These are phyloP conservation scores for Myanophis thanlyinensis DNA, from an alignment of 2,113 vertebrate genomes.

Conservation along the genomic window DNA sequence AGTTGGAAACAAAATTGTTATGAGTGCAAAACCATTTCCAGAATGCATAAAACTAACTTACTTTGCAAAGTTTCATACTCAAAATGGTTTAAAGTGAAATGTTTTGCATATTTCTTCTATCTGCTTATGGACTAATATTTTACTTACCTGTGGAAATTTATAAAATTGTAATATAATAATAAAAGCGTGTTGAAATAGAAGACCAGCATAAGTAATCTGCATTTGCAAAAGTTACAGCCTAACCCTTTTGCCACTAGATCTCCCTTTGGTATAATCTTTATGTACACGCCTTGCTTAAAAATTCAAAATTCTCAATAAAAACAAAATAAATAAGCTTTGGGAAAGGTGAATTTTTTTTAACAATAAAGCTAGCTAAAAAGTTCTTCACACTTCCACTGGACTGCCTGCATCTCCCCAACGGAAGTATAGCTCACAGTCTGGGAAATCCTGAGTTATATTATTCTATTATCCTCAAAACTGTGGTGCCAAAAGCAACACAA, in stretches of 20 bases:
- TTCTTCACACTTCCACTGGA: not conserved
- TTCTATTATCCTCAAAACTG: not conserved
- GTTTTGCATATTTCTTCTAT: not conserved
- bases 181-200: not conserved
- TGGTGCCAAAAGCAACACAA: not conserved
- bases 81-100: not conserved
- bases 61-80: not conserved
- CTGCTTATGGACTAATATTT: not conserved
- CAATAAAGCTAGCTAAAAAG: not conserved
- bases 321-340: not conserved
- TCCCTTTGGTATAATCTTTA: not conserved
- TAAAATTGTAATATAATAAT: not conserved
- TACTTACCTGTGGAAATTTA: not conserved
- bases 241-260: not conserved
- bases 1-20: not conserved
- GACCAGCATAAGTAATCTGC: not conserved
- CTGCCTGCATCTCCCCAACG: not conserved
- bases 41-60: not conserved
- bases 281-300: not conserved
- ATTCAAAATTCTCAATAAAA: not conserved
- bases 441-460: not conserved
- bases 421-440: not conserved
- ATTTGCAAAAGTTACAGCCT: not conserved
- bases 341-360: not conserved
- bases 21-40: not conserved